A percentile compares a stretch with the other conserved stretches of the same genome.
Evolutionary conservation across 2,797 vertebrate species (phyloP).

Genomic region (Chiroxiphia lanceolata): DNA sequence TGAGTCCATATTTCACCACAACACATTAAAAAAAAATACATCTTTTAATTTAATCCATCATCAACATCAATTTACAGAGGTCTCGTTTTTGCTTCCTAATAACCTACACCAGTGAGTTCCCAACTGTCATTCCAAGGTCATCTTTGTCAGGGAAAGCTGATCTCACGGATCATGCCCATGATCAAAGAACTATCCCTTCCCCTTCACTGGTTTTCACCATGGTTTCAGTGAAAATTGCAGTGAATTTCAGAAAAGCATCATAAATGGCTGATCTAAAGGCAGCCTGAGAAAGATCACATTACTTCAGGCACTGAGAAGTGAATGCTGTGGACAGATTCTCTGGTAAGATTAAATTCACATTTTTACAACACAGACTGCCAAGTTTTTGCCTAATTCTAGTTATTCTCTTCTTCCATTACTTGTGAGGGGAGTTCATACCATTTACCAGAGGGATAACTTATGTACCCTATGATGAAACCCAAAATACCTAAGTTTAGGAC

Average conservation of each 20-base stretch:
- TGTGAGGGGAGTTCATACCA: background rate
- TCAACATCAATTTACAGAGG: background rate
- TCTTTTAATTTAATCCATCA: background rate
- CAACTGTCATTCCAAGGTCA: background rate
- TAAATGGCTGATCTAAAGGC: background rate
- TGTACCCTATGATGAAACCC: background rate
- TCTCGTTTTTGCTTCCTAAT: background rate
- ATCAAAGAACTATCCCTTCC: background rate
- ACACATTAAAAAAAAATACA: background rate
- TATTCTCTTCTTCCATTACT: background rate
- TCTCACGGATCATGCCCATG: background rate
- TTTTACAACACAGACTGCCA: background rate
- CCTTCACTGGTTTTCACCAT: background rate
- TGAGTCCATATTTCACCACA: background rate
- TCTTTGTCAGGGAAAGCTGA: background rate
- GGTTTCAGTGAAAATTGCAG: background rate
- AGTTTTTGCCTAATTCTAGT: background rate
- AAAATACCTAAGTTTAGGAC: background rate
- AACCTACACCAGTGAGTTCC: rapidly evolving
- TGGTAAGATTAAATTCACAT: background rate
- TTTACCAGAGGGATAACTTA: background rate
- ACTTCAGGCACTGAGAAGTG: background rate
- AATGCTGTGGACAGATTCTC: background rate
- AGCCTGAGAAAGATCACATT: background rate
- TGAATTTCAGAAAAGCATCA: background rate